Evolutionary conservation across 2,113 vertebrate genomes (phyloP), one percentile per base, ranked within the genome.

Genomic region (Psettodes erumei): DNA sequence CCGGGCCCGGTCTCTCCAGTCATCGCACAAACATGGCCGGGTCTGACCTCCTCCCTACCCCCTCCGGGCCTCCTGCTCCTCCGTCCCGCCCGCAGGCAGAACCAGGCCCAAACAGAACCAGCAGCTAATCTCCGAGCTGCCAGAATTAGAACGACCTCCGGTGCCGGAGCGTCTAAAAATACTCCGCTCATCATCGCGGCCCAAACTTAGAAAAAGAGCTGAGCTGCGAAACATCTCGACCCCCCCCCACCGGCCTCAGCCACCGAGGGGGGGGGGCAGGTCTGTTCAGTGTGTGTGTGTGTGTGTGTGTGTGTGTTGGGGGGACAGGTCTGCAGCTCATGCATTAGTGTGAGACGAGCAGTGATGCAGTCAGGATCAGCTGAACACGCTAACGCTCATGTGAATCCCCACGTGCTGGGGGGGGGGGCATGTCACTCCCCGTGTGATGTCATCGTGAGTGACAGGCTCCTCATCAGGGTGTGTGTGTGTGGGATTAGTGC

Each of bases 391-490:
- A 77, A 81, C 77, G 70, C 88, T 88, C 90, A 90, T 90, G 89
- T 60, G 89, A 93, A 89, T 78, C 59, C 75, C 82, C 88, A 90
- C 79, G 90, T 91, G 91, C 86, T 73, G 69, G 72, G 8, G 81
- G 68, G 68, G 72, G 73, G 23, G 28, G 28, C 73, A 79, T 77
- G 71, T 91, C 88, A 88, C 82, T 70, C 76, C 79, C 78, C 50
- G 81, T 68, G 80, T 92, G 92, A 92, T 74, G 89, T 89, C 89
- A 91, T 80, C 25, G 38, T n/a, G 80, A 81, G 69, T 76, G 75
- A 84, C 77, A 83, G 77, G 81, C 77, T 75, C 30, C 82, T 84
- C 88, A 73, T 86, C 70, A 77, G 82, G 72, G 38, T 67, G n/a
- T n/a, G n/a, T 32, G 80, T 60, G 74, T 62, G 87, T 60, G 75